These are phyloP conservation scores for Argya squamiceps DNA, from an alignment of 2,797 vertebrate species.

Conservation along the genomic window DNA sequence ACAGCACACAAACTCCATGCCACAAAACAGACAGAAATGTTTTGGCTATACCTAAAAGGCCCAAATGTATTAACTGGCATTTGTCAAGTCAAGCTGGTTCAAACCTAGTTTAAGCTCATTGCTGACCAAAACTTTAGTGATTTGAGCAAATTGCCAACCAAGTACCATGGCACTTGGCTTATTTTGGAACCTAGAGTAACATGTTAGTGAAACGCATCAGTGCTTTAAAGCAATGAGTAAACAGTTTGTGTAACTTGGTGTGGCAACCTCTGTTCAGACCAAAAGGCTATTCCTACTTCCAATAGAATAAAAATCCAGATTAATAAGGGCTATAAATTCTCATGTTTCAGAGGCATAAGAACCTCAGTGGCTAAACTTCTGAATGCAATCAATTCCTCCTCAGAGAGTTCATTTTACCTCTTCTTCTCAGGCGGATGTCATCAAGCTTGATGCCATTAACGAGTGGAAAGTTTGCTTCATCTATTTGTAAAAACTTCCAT, in stretches of 20 bases:
- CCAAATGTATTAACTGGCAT: background rate
- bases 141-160: background rate
- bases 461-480: background rate
- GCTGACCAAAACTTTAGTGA: background rate
- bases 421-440: background rate
- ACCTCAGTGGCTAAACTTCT: background rate
- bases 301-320: background rate
- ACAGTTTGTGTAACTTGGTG: background rate
- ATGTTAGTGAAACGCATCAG: background rate
- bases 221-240: background rate
- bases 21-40: background rate
- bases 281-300: background rate
- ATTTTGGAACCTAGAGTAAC: background rate
- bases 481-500: background rate
- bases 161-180: background rate
- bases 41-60: background rate
- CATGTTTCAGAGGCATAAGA: background rate
- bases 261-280: background rate
- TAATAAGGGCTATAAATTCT: background rate
- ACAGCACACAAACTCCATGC: background rate
- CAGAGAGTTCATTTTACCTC: background rate
- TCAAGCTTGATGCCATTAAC: background rate
- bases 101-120: background rate
- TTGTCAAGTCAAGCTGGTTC: slow-evolving; percentile 21
- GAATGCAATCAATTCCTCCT: background rate